Base-by-base conservation (phyloP, 2,797 vertebrate species). In the Microctenopoma stevenorrisi region DNA sequence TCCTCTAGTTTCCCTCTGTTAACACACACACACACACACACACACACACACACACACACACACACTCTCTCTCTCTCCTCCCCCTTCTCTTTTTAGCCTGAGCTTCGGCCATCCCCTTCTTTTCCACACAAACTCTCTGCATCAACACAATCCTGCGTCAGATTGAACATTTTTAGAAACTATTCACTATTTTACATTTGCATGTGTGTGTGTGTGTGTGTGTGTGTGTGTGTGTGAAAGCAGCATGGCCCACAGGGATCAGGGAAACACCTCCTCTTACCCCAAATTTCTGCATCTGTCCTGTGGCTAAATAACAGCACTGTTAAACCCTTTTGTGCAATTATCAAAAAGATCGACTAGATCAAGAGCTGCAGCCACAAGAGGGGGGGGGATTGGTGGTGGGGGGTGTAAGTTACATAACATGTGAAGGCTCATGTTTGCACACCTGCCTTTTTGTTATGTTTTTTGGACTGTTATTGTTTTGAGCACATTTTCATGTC, bases 1-100 rank as follows among this genome's bases (percentile, higher is more conserved):
- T 79, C 86, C 84, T 88, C 82, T 67, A 80, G 78, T 88, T 88
- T 83, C 77, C 74, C 79, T 86, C 84, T 83, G 77, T 82, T 68
- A 76, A 64, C 74, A 79, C 74, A 77, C 68, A 81, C 65, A 67
- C 74, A 52, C 59, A 56, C 60, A 55, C 62, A 57, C 81, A 46
- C 79, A 72, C 65, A 64, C 70, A 55, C 62, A 57, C 81, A 46
- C 79, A 72, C 65, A 64, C 70, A 43, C 64, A 30, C 46, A 22
- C 22, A 22, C 22, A 22, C 22, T 22, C 33, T 28, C 46, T 52
- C 40, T 50, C 57, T 74, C 76, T 76, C 76, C 81, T 76, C 81
- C 78, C 81, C 80, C 69, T 73, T 82, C 69, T 74, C 68, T 68
- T 84, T 81, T 82, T 75, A 82, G 79, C 64, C 62, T 6, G 43